These are phyloP conservation scores for Apotomis capreana DNA, from an alignment of 2,888 invertebrate species.

Conservation along the genomic window DNA sequence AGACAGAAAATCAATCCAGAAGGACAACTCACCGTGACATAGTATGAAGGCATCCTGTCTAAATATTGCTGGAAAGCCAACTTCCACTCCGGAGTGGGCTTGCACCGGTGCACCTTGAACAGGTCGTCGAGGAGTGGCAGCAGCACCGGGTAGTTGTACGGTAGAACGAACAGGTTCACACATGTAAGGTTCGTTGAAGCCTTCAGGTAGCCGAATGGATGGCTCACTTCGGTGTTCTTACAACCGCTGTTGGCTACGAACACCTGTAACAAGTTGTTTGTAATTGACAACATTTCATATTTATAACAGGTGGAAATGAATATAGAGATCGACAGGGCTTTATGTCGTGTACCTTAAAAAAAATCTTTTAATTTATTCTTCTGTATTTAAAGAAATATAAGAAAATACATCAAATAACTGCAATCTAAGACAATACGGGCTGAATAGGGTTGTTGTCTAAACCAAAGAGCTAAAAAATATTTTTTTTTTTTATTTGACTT, in stretches of 20 bases:
- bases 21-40: constrained; percentile 86
- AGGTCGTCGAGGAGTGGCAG: constrained; percentile 96
- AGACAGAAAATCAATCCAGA: constrained; percentile 13
- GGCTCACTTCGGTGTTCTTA: constrained; percentile 90
- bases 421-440: too few species aligned
- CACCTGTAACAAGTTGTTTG: constrained; percentile 80
- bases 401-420: too few species aligned
- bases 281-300: too few species aligned
- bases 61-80: constrained; percentile 96
- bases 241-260: constrained; percentile 96
- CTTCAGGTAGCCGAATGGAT: constrained; percentile 99
- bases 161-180: constrained; percentile 98
- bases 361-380: too few species aligned
- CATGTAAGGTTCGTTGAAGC: constrained; percentile 96
- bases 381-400: too few species aligned
- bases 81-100: constrained; percentile 96
- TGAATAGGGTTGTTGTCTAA: too few species aligned
- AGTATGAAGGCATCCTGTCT: constrained; percentile 98
- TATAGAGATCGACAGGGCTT: too few species aligned
- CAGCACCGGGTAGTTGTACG: constrained; percentile 98
- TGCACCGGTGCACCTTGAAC: constrained; percentile 95
- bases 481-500: too few species aligned
- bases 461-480: too few species aligned
- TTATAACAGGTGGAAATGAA: too few species aligned
- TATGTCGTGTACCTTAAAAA: too few species aligned